Evolutionary conservation across 2,888 invertebrate species (phyloP).

Genomic region (Hartigia nigra): DNA sequence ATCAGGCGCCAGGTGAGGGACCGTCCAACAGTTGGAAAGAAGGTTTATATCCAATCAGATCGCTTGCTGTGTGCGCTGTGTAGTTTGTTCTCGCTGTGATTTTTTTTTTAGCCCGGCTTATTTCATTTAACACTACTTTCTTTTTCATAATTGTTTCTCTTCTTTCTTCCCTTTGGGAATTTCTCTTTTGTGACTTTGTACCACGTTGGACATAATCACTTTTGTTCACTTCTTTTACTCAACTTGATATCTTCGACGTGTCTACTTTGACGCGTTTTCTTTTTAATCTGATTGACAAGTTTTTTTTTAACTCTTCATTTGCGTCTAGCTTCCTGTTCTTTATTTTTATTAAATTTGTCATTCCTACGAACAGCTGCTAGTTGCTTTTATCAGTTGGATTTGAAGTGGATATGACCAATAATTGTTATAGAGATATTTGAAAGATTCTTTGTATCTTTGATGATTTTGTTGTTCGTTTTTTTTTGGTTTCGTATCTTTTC

Average conservation of each 20-base stretch:
- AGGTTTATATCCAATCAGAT: conserved; percentile 82
- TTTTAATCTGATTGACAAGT: not conserved
- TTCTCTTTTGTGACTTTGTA: not conserved
- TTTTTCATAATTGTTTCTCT: not conserved
- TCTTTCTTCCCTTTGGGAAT: not conserved
- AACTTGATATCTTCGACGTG: not conserved
- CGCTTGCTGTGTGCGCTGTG: conserved; percentile 73
- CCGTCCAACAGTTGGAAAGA: conserved; percentile 86
- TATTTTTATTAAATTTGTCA: not conserved
- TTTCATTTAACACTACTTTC: not conserved
- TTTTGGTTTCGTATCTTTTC: not conserved
- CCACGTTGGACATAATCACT: not conserved
- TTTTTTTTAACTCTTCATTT: not conserved
- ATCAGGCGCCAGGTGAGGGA: conserved; percentile 95
- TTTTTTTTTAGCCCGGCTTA: conserved; percentile 25
- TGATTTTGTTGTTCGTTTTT: not conserved
- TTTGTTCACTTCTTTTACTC: too few relatives aligned
- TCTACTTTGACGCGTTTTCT: not conserved
- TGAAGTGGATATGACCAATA: conserved; percentile 43
- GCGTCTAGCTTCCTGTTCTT: not conserved
- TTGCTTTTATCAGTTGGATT: conserved; percentile 49
- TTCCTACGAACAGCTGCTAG: conserved; percentile 36
- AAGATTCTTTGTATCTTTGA: conserved; percentile 1
- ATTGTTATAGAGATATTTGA: conserved; percentile 6
- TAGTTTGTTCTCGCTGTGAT: conserved; percentile 64